Percentiles rank a stretch among this genome's conserved stretches.
Conservation (phyloP, 2,888 invertebrate species). For the Limulus polyphemus region DNA sequence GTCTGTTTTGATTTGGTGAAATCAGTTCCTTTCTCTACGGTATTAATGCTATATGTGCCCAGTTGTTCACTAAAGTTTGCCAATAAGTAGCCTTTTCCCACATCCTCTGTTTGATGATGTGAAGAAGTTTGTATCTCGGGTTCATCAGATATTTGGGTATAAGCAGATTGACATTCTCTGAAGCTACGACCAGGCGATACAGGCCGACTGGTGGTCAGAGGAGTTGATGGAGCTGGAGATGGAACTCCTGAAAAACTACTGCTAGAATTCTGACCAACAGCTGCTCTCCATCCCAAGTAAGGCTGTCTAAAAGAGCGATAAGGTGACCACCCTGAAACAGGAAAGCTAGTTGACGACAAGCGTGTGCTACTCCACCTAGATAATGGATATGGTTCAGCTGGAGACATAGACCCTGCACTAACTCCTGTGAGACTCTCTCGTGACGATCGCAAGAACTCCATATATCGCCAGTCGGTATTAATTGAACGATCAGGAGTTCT, state of each 20-base stretch:
- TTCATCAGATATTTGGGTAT: no score
- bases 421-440: constrained; percentile 36
- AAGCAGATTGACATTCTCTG: constrained; percentile 25
- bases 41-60: no score
- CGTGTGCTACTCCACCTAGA: constrained; percentile 43
- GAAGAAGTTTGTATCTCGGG: no score
- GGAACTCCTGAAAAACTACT: constrained; percentile 12
- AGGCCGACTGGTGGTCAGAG: constrained; percentile 18
- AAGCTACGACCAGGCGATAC: constrained; percentile 26
- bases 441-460: constrained; percentile 27
- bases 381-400: constrained; percentile 5
- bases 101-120: no score
- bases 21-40: no score
- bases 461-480: constrained; percentile 22
- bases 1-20: no score
- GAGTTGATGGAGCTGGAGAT: constrained; percentile 15
- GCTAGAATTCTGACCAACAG: constrained; percentile 12
- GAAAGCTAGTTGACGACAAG: constrained; percentile 52
- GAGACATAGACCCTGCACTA: constrained; percentile 38
- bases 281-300: constrained; percentile 22
- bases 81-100: no score
- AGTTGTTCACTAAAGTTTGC: no score
- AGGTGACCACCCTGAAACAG: constrained; percentile 28
- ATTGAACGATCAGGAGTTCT: constrained; percentile 20
- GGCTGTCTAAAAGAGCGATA: constrained; percentile 23